Evolutionary conservation across 1,140 invertebrate species (phyloP).

Genomic region (Heliconius hewitsoni): DNA sequence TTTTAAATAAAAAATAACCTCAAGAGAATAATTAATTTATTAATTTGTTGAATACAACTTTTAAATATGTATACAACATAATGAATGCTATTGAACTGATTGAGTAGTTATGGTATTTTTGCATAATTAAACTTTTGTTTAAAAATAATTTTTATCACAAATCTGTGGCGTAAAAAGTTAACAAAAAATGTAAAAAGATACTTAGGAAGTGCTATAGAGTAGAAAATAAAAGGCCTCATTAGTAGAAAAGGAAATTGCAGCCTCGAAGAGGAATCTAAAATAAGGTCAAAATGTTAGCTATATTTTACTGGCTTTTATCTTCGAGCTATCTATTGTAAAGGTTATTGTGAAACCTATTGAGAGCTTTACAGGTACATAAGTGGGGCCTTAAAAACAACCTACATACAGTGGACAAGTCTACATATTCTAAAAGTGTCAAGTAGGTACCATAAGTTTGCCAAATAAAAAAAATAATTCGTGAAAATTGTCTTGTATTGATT

Average conservation of each 20-base stretch:
- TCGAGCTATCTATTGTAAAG: conserved; percentile 48
- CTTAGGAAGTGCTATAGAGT: conserved; percentile 56
- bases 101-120: neutral
- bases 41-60: neutral
- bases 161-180: conserved; percentile 33
- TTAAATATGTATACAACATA: neutral
- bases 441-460: neutral
- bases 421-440: conserved; percentile 16
- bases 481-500: neutral
- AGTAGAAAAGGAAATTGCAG: conserved; percentile 79
- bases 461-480: neutral
- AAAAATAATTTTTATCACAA: conserved; percentile 10
- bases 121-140: neutral
- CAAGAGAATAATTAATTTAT: neutral
- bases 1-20: too few species aligned
- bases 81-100: neutral
- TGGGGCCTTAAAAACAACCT: conserved; percentile 34
- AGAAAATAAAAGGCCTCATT: conserved; percentile 77
- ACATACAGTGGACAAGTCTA: conserved; percentile 28
- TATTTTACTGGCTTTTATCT: conserved; percentile 57
- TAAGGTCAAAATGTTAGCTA: conserved; percentile 76
- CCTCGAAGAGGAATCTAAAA: conserved; percentile 72
- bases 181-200: conserved; percentile 46
- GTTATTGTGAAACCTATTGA: conserved; percentile 50
- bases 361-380: conserved; percentile 37